Evolutionary conservation across 2,113 vertebrate species (phyloP).

Genomic region (Polypterus senegalus): DNA sequence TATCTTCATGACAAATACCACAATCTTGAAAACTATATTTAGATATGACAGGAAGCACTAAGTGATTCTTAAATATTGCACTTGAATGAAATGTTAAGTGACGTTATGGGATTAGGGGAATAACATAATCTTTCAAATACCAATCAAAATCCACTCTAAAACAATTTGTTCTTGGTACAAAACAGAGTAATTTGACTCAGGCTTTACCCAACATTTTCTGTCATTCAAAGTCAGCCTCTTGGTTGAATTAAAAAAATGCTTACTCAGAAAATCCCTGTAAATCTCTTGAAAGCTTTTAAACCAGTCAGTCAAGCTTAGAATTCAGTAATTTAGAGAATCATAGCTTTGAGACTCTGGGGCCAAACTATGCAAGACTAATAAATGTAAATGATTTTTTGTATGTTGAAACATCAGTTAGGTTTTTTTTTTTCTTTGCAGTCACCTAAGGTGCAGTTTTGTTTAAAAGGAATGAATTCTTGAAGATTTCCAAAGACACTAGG

Average conservation of each 20-base stretch:
- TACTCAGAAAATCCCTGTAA: slow-evolving; percentile 54
- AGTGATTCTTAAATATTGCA: slow-evolving; percentile 6
- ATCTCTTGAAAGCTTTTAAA: slow-evolving; percentile 58
- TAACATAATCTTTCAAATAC: neutral
- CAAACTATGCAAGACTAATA: slow-evolving; percentile 40
- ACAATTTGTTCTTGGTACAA: slow-evolving; percentile 5
- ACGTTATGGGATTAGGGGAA: slow-evolving; percentile 35
- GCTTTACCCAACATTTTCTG: slow-evolving; percentile 42
- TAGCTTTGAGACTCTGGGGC: slow-evolving; percentile 39
- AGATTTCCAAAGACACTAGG: slow-evolving; percentile 9
- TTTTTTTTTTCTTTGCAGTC: slow-evolving; percentile 22
- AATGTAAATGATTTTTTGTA: slow-evolving; percentile 39
- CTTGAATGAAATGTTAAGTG: slow-evolving; percentile 27
- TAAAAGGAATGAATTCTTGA: slow-evolving; percentile 1
- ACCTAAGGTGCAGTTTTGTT: slow-evolving; percentile 28
- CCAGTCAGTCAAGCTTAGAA: slow-evolving; percentile 55
- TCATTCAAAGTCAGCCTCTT: slow-evolving; percentile 49
- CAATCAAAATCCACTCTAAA: slow-evolving; percentile 4
- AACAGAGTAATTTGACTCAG: slow-evolving; percentile 27
- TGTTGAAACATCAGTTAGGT: neutral
- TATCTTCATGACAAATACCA: neutral
- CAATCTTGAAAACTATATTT: slow-evolving; percentile 3
- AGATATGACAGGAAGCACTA: neutral
- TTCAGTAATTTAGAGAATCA: slow-evolving; percentile 51
- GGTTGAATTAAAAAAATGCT: slow-evolving; percentile 42